Conservation (phyloP, 2,113 vertebrate species). For the Anseranas semipalmata region DNA sequence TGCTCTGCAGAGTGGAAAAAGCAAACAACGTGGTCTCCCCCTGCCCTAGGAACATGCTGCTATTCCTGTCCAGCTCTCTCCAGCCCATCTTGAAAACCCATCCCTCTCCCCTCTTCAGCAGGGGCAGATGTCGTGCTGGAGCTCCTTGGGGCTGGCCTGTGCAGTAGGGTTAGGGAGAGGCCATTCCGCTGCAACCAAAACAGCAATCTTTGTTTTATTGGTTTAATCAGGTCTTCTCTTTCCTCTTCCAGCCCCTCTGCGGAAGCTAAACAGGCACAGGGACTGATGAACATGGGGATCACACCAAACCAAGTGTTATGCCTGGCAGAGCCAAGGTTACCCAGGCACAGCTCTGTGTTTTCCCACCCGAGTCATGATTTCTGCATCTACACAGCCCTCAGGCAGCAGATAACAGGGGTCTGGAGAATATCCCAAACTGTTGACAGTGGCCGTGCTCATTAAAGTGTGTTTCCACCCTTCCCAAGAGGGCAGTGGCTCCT, state of each 20-base stretch:
- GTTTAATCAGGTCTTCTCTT: background rate
- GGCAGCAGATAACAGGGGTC: background rate
- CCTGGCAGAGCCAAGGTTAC: background rate
- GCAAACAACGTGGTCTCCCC: fast-evolving
- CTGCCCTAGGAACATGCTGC: background rate
- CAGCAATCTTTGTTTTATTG: background rate
- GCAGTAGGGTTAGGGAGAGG: background rate
- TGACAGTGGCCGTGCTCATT: background rate
- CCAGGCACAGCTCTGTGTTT: background rate
- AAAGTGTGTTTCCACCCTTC: fast-evolving
- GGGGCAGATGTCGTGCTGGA: background rate
- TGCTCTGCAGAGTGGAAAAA: background rate
- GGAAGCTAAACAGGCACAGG: background rate
- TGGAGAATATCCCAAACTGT: background rate
- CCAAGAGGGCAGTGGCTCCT: background rate
- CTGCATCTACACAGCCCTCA: background rate
- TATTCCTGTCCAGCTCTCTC: background rate
- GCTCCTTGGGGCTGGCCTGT: background rate
- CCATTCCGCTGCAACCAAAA: fast-evolving
- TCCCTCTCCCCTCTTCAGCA: background rate
- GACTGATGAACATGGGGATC: background rate
- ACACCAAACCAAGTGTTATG: background rate
- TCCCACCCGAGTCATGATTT: background rate
- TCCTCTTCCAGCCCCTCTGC: background rate
- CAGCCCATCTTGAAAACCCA: background rate